These are phyloP conservation scores for Meliscaeva auricollis DNA, from an alignment of 2,888 invertebrate genomes.

Conservation along the genomic window DNA sequence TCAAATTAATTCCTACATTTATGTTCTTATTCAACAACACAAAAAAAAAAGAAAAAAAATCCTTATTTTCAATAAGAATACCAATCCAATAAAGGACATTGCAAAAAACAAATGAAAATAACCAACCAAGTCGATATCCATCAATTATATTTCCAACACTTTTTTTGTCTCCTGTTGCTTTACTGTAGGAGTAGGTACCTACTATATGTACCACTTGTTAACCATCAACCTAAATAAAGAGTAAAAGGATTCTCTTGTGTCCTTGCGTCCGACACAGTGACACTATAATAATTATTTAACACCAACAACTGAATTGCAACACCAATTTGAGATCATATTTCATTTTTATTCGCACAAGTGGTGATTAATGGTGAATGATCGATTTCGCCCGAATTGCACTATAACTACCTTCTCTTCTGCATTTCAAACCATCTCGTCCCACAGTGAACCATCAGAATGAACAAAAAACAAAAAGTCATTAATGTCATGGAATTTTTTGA, in stretches of 20 bases:
- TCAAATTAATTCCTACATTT: constrained; percentile 29
- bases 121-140: no score
- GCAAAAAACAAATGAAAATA: constrained; percentile 2
- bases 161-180: no score
- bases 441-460: background rate
- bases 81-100: background rate
- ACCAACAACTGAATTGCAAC: constrained; percentile 51
- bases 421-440: background rate
- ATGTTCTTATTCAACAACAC: background rate
- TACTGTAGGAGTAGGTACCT: no score
- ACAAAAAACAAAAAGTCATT: constrained; percentile 66
- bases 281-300: constrained; percentile 42
- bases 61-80: no score
- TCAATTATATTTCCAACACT: no score
- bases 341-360: constrained; percentile 67
- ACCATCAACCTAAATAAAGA: background rate
- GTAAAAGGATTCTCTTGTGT: background rate
- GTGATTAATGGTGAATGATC: constrained; percentile 67
- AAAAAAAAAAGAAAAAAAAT: constrained; percentile 16
- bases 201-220: constrained; percentile 13
- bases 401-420: background rate
- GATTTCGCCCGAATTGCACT: background rate
- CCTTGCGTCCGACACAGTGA: background rate
- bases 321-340: constrained; percentile 66
- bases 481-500: constrained; percentile 45